Percentiles rank a stretch among this genome's conserved stretches.
Evolutionary conservation across 2,113 vertebrate genomes (phyloP).

Genomic region (Natator depressus): DNA sequence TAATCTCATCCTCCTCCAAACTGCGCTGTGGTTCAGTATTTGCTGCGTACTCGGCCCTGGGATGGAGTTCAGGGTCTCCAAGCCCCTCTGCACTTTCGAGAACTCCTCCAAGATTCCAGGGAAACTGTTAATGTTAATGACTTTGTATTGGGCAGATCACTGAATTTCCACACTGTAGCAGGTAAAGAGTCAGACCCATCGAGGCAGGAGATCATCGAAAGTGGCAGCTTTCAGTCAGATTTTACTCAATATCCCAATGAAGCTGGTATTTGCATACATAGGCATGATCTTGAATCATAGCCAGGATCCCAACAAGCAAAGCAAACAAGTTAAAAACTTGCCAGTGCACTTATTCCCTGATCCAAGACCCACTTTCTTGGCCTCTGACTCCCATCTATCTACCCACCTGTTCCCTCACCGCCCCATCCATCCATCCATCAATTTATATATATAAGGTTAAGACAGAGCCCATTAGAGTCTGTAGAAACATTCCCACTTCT

Average conservation of each 20-base stretch:
- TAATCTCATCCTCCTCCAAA: neutral
- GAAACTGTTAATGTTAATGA: neutral
- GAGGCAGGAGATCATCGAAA: neutral
- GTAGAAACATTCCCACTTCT: neutral
- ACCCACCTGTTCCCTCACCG: neutral
- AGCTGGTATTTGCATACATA: neutral
- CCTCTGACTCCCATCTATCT: neutral
- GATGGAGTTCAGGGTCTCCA: neutral
- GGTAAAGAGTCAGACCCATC: neutral
- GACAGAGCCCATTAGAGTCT: neutral
- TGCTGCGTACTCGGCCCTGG: neutral
- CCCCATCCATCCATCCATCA: neutral
- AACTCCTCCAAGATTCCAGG: neutral
- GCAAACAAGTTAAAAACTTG: neutral
- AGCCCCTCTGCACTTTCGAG: neutral
- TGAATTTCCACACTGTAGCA: neutral
- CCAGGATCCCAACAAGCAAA: neutral
- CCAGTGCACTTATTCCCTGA: neutral
- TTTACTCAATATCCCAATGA: neutral
- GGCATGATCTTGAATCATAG: neutral
- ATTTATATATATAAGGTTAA: neutral
- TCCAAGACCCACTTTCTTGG: neutral
- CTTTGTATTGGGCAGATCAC: neutral
- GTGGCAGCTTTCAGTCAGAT: neutral
- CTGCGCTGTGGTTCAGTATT: neutral